phyloP scores from a whole-genome alignment of 2,113 vertebrate species.

The Crocuta crocuta region DNA sequence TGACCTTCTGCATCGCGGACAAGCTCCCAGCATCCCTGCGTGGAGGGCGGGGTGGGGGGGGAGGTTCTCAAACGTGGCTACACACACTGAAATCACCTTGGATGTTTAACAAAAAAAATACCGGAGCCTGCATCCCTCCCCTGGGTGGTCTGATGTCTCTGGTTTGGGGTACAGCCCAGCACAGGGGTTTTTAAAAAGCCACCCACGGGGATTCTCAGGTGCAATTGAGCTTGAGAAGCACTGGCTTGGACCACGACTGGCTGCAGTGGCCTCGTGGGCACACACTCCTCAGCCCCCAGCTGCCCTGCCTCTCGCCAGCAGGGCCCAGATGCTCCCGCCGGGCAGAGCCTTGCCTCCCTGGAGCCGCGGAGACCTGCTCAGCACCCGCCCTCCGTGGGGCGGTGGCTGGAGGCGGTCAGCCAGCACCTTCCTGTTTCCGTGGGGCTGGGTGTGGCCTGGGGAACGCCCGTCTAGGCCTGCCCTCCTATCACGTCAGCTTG shows the following conservation, averaged over 20 bases:
- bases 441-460: too few species aligned
- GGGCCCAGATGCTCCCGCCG: too few species aligned
- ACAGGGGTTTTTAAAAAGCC: neutral
- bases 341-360: neutral
- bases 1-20: neutral
- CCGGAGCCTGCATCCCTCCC: neutral
- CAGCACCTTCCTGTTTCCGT: too few species aligned
- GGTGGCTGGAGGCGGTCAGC: neutral
- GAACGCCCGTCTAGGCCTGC: neutral
- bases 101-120: neutral
- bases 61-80: neutral
- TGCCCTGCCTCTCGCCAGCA: neutral
- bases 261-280: neutral
- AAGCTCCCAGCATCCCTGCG: fast-evolving
- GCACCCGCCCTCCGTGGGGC: fast-evolving
- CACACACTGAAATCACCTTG: neutral
- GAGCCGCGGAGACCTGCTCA: neutral
- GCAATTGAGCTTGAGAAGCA: neutral
- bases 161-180: neutral
- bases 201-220: neutral
- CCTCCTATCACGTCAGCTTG: neutral
- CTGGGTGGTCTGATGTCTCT: neutral
- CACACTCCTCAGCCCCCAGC: too few species aligned
- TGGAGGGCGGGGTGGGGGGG: neutral
- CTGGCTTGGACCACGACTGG: neutral